Conservation (phyloP, 37 sponge, comb jelly and placozoan genomes). For the Mnemiopsis leidyi region DNA sequence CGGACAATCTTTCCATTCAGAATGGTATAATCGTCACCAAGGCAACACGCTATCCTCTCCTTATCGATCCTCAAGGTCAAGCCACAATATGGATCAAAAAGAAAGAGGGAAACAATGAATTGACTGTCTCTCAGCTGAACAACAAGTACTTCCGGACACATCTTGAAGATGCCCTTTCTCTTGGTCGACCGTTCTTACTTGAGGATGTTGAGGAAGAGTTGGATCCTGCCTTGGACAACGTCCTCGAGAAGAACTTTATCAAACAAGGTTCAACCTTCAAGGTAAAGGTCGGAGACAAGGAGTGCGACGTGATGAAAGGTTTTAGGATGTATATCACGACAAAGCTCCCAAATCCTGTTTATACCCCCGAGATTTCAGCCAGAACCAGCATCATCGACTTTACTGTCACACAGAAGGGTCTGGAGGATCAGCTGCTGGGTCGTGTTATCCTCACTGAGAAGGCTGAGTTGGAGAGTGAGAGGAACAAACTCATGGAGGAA, state of each 20-base stretch:
- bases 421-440: constrained; percentile 99
- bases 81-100: constrained; percentile 98
- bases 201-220: constrained; percentile 98
- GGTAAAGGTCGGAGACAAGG: constrained; percentile 99
- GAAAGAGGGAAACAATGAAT: constrained; percentile 71
- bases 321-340: constrained; percentile 98
- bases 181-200: constrained; percentile 89
- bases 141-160: constrained; percentile 96
- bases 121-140: constrained; percentile 86
- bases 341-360: constrained; percentile 94
- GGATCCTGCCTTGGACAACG: constrained; percentile 97
- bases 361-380: constrained; percentile 97
- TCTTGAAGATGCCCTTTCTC: constrained; percentile 93
- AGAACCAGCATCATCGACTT: constrained; percentile 96
- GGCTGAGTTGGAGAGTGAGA: constrained; percentile 91
- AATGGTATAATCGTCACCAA: constrained; percentile 99
- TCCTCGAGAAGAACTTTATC: constrained; percentile 99
- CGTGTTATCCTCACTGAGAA: constrained; percentile 98
- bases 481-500: constrained; percentile 90
- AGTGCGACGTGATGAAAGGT: constrained; percentile 98
- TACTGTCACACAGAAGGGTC: constrained; percentile 98
- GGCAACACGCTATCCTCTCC: constrained; percentile 93
- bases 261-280: constrained; percentile 90
- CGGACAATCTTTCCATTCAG: constrained; percentile 95
- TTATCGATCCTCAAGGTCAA: constrained; percentile 98